phyloP scores from a whole-genome alignment of 1,140 invertebrate genomes.

The Ostrea denselamellosa region DNA sequence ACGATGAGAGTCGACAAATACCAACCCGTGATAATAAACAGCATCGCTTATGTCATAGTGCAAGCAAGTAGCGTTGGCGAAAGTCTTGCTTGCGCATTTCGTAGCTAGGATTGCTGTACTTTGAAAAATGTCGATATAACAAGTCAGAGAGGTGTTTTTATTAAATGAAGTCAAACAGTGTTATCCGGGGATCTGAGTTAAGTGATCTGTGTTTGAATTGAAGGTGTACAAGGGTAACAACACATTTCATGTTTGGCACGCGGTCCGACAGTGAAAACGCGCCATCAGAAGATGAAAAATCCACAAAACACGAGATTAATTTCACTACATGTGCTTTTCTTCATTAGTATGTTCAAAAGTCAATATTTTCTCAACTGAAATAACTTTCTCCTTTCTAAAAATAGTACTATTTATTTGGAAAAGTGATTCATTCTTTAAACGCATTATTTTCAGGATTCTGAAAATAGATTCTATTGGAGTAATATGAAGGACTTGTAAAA shows the following conservation, averaged over 20 bases:
- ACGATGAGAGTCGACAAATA: slow-evolving; percentile 27
- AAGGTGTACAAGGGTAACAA: slow-evolving; percentile 18
- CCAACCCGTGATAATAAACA: slow-evolving; percentile 21
- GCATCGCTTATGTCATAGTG: slow-evolving; percentile 33
- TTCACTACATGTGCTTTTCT: slow-evolving; percentile 21
- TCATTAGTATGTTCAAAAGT: slow-evolving; percentile 5
- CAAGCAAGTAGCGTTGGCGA: slow-evolving; percentile 17
- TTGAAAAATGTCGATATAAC: slow-evolving; percentile 40
- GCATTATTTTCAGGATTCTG: not conserved
- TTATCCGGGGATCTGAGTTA: slow-evolving; percentile 39
- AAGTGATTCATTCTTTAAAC: slow-evolving; percentile 19
- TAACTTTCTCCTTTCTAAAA: slow-evolving; percentile 9
- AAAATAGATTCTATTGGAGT: not conserved
- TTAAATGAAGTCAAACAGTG: slow-evolving; percentile 36
- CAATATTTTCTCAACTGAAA: slow-evolving; percentile 22
- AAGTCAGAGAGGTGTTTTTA: slow-evolving; percentile 35
- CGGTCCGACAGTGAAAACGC: not conserved
- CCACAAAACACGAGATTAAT: slow-evolving; percentile 24
- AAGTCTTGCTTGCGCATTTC: slow-evolving; percentile 35
- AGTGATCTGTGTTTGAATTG: slow-evolving; percentile 32
- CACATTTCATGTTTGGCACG: slow-evolving; percentile 39
- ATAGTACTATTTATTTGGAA: not conserved
- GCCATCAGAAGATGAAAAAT: slow-evolving; percentile 16
- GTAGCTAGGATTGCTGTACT: slow-evolving; percentile 34
- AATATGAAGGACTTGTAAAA: not conserved